Evolutionary conservation across 2,113 vertebrate genomes (phyloP).

Genomic region (Thinocorus orbignyianus): DNA sequence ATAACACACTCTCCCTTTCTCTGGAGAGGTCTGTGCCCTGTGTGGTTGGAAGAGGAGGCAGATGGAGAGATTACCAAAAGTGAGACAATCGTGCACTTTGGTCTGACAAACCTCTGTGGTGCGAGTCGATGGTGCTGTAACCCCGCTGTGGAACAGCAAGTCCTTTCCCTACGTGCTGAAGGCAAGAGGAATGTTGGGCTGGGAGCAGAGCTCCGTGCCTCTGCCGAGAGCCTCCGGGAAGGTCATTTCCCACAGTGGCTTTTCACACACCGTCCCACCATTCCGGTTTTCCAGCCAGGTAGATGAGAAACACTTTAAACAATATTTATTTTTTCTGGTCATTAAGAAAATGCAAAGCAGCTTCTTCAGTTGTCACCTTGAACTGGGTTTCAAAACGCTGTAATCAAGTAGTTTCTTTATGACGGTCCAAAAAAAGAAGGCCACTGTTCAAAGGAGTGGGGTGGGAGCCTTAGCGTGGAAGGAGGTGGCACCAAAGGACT

Average conservation of each 20-base stretch:
- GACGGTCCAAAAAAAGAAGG: not conserved
- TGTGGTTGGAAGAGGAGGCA: not conserved
- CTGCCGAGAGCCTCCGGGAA: not conserved
- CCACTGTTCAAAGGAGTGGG: not conserved
- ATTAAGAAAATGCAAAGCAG: slow-evolving; percentile 33
- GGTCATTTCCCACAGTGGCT: not conserved
- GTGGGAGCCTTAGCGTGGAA: not conserved
- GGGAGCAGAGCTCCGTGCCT: not conserved
- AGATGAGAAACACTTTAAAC: not conserved
- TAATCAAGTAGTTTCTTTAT: not conserved
- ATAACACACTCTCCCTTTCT: not conserved
- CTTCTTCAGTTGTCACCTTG: not conserved
- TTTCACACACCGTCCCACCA: not conserved
- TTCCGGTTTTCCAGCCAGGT: not conserved
- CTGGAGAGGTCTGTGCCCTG: not conserved
- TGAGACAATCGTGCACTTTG: not conserved
- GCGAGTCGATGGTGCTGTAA: not conserved
- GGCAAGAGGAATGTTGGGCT: not conserved
- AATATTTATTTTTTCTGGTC: not conserved
- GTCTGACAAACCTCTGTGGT: not conserved
- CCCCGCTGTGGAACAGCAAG: fast-evolving
- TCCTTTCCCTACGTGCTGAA: not conserved
- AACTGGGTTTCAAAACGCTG: not conserved
- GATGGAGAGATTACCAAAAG: not conserved
- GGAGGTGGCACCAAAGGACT: not conserved